Conservation (phyloP, 2,888 invertebrate genomes). For the Leucoptera coffeella region DNA sequence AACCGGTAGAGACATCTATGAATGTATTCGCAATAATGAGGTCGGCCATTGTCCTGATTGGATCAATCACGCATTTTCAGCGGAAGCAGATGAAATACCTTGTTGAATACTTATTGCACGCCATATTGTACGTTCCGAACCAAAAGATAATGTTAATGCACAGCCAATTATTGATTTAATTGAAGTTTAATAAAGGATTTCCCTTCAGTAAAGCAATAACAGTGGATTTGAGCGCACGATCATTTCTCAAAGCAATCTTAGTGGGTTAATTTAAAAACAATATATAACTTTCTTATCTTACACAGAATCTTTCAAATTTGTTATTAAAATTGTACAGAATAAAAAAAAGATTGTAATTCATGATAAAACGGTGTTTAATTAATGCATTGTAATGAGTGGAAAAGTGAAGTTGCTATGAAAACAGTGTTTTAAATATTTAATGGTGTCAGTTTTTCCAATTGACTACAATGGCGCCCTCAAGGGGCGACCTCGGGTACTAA, state of each 20-base stretch:
- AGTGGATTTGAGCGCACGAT: slow-evolving; percentile 19
- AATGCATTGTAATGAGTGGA: slow-evolving; percentile 1
- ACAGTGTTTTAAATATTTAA: slow-evolving; percentile 19
- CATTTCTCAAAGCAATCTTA: too few species aligned
- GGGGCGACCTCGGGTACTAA: slow-evolving; percentile 48
- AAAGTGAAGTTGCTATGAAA: neutral
- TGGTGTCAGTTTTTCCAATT: slow-evolving; percentile 64
- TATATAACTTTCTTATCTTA: too few species aligned
- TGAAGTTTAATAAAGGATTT: slow-evolving; percentile 34
- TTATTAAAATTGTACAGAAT: too few species aligned
- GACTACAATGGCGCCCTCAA: slow-evolving; percentile 54
- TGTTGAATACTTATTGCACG: slow-evolving; percentile 28
- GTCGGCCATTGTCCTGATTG: too few species aligned
- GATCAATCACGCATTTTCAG: too few species aligned
- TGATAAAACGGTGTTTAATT: too few species aligned
- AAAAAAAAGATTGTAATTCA: too few species aligned
- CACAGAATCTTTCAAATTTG: too few species aligned
- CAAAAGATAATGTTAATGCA: slow-evolving; percentile 48
- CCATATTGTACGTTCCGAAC: slow-evolving; percentile 27
- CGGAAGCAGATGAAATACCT: slow-evolving; percentile 21
- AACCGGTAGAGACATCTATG: too few species aligned
- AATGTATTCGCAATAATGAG: too few species aligned
- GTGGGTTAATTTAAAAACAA: too few species aligned
- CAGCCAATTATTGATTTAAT: slow-evolving; percentile 29
- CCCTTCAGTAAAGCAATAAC: slow-evolving; percentile 36